Evolutionary conservation across 2,888 invertebrate genomes (phyloP), one percentile per base, ranked within the genome.

Genomic region (Ernsta delagoae): DNA sequence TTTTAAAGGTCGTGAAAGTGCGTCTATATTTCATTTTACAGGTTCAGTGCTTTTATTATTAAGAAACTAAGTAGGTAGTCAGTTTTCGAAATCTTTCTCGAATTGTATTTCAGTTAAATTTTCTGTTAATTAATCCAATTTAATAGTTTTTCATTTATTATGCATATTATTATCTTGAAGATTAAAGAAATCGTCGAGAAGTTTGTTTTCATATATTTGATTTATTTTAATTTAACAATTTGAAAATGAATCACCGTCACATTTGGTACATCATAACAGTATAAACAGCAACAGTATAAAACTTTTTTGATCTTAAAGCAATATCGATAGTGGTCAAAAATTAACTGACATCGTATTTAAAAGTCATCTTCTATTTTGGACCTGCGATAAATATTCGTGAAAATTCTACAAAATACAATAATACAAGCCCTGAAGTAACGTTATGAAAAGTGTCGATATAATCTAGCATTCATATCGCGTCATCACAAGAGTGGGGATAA

Each of bases 1-100:
- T 43, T 11, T 43, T 4, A 60, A 43, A 59, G 66, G 73, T 65
- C 59, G 70, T 64, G 56, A 41, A 16, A 31, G 57, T 68, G 63
- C 73, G 76, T 75, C 74, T 75, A 75, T 77, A 75, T 77, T 75
- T 77, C 73, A 77, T 75, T 74, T 39, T 59, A 70, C 54, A 61
- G 50, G 11, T 34, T 31, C 60, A 31, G 67, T 66, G 67, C 68
- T 77, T 79, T 78, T 77, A 80, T 78, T 75, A 70, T 73, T 78
- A 78, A 73, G 75, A 75, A 75, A 64, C 56, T 56, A 24, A 72
- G 73, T 70, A 70, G 57, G 64, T 70, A 70, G 57, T 63, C 66
- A 77, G 75, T 74, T 71, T 70, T 72, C 69, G 77, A 9, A 11
- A 4, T 11, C 4, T 11, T 41, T 8, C 9, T 41, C 3, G 43